phyloP scores from a whole-genome alignment of 37 sponge, comb jelly and placozoan genomes.

The Cladorhizidae sp. region DNA sequence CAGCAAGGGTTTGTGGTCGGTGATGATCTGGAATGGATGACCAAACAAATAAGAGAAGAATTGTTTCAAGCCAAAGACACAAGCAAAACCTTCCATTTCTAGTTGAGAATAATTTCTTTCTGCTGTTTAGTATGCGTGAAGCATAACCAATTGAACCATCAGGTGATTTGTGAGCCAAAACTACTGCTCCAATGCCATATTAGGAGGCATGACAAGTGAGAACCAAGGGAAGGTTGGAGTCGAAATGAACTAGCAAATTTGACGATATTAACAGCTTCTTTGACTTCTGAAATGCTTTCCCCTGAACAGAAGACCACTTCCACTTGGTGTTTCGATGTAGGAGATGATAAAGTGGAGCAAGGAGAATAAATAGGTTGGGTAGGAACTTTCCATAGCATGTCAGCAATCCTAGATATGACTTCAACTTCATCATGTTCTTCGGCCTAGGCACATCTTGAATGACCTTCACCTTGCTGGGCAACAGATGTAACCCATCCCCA shows the following conservation, averaged over 20 bases:
- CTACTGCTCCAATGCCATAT: conserved; percentile 18
- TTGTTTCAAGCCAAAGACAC: conserved; percentile 15
- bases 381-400: conserved; percentile 25
- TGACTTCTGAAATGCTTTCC: conserved; percentile 9
- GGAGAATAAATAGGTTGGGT: conserved; percentile 4
- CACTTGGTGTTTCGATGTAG: not conserved
- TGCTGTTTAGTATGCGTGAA: not conserved
- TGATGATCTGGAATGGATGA: conserved; percentile 14
- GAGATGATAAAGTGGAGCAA: not conserved
- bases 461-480: not conserved
- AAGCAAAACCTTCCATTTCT: conserved; percentile 23
- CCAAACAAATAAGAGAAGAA: conserved; percentile 16
- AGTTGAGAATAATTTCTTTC: conserved; percentile 13
- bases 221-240: not conserved
- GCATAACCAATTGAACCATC: conserved; percentile 20
- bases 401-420: conserved; percentile 15
- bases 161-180: conserved; percentile 3
- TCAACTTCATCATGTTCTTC: conserved; percentile 2
- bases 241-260: conserved; percentile 19
- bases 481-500: not conserved
- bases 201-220: conserved; percentile 8
- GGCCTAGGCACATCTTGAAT: conserved; percentile 4
- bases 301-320: conserved; percentile 15
- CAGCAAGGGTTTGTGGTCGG: conserved; percentile 52
- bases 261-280: conserved; percentile 21